These are phyloP conservation scores for Python bivittatus DNA, from an alignment of 2,113 vertebrate genomes.

Conservation along the genomic window DNA sequence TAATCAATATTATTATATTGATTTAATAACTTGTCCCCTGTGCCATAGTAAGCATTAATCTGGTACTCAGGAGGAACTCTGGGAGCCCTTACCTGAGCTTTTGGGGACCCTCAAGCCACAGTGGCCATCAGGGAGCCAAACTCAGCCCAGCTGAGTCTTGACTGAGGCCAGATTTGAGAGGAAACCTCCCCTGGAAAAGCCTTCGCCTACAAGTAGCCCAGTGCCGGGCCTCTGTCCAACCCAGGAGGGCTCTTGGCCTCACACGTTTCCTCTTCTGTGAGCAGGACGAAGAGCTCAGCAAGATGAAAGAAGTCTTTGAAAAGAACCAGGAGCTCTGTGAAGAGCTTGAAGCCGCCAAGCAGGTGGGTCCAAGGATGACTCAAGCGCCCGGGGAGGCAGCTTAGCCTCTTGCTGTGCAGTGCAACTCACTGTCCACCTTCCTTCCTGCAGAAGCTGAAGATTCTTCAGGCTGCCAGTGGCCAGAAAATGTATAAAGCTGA, in stretches of 20 bases:
- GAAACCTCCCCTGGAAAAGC: too few relatives aligned
- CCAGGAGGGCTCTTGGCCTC: not conserved
- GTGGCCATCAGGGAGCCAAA: too few relatives aligned
- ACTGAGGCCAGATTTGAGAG: too few relatives aligned
- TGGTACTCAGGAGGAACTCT: too few relatives aligned
- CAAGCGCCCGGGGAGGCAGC: rapidly evolving
- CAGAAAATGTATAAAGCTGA: conserved; percentile 72
- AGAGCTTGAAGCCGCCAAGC: conserved; percentile 82
- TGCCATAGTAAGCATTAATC: too few relatives aligned
- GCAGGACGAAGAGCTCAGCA: conserved; percentile 89
- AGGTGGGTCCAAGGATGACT: conserved; percentile 67
- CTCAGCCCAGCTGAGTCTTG: too few relatives aligned
- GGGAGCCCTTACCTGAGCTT: too few relatives aligned
- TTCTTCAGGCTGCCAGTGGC: conserved; percentile 79
- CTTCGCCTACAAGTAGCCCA: not conserved
- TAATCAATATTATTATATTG: too few relatives aligned
- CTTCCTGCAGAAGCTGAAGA: conserved; percentile 79
- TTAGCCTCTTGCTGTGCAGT: not conserved
- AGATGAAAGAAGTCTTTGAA: conserved; percentile 80
- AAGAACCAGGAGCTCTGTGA: conserved; percentile 82
- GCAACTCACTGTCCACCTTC: not conserved
- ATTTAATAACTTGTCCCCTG: too few relatives aligned
- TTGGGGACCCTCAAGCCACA: too few relatives aligned
- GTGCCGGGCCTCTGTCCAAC: not conserved
- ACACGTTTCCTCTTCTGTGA: not conserved